Conservation (phyloP, 1,140 invertebrate genomes). For the Microplitis mediator region DNA sequence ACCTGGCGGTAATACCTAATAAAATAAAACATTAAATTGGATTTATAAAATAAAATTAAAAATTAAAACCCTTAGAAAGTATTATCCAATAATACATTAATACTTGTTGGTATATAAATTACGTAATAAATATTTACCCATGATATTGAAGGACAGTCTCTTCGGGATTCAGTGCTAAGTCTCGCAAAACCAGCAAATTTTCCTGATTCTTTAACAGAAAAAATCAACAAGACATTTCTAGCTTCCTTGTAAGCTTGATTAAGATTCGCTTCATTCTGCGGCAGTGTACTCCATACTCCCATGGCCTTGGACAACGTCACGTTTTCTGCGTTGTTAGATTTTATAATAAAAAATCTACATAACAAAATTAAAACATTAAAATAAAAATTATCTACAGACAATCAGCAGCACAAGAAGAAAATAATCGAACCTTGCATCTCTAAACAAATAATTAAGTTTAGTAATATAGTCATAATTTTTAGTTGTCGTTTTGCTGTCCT, state of each 20-base stretch:
- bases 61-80: too few relatives aligned
- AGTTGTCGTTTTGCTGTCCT: constrained; percentile 61
- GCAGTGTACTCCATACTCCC: constrained; percentile 97
- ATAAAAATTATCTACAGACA: constrained; percentile 2
- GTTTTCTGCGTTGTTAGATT: constrained; percentile 98
- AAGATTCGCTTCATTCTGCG: constrained; percentile 94
- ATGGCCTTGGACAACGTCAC: constrained; percentile 92
- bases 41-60: neutral
- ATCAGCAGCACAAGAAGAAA: constrained; percentile 20
- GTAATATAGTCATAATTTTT: constrained; percentile 85
- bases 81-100: too few relatives aligned
- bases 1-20: constrained; percentile 80
- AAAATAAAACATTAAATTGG: neutral
- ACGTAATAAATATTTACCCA: constrained; percentile 71
- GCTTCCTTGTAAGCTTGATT: constrained; percentile 93
- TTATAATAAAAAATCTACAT: constrained; percentile 89
- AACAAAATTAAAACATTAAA: constrained; percentile 30
- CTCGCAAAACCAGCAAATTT: constrained; percentile 92
- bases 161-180: constrained; percentile 83
- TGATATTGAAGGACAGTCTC: constrained; percentile 86
- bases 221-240: constrained; percentile 93
- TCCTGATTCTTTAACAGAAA: constrained; percentile 97
- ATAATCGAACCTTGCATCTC: constrained; percentile 75
- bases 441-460: constrained; percentile 92
- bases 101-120: too few relatives aligned